Percentiles rank a stretch among this genome's conserved stretches.
Conservation (phyloP, 2,888 invertebrate genomes). For the Oligia strigilis region DNA sequence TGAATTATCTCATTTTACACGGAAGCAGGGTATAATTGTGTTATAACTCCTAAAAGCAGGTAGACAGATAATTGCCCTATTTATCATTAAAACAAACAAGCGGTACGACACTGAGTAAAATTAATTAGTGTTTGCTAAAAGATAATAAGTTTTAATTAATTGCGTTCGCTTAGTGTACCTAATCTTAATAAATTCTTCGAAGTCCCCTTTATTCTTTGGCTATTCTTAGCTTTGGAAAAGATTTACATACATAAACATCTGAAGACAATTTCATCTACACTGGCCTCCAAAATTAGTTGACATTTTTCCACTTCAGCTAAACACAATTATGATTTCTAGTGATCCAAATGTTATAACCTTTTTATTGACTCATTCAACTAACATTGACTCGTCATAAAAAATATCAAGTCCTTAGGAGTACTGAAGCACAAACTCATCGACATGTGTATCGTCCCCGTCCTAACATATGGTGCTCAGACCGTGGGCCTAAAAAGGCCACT, state of each 20-base stretch:
- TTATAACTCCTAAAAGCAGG: slow-evolving; percentile 50
- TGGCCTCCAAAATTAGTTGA: too few relatives aligned
- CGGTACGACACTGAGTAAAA: slow-evolving; percentile 72
- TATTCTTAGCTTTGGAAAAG: not conserved
- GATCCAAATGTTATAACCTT: not conserved
- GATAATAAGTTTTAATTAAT: slow-evolving; percentile 68
- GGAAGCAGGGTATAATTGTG: slow-evolving; percentile 36
- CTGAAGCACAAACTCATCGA: too few relatives aligned
- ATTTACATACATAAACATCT: not conserved
- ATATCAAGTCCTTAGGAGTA: not conserved
- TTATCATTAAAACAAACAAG: slow-evolving; percentile 76
- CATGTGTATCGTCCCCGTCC: too few relatives aligned
- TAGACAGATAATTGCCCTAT: slow-evolving; percentile 71
- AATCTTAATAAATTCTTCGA: slow-evolving; percentile 55
- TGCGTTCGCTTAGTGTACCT: slow-evolving; percentile 50
- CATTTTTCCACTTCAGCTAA: not conserved
- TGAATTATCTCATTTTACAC: slow-evolving; percentile 24
- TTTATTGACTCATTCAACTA: too few relatives aligned
- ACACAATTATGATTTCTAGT: not conserved
- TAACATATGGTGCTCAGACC: too few relatives aligned
- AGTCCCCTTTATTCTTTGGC: slow-evolving; percentile 3
- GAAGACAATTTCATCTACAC: not conserved
- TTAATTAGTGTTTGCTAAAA: slow-evolving; percentile 72
- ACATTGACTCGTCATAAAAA: too few relatives aligned
- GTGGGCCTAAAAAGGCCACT: too few relatives aligned